Evolutionary conservation across 2,113 vertebrate species (phyloP).

Genomic region (Hypocryptadius cinnamomeus): DNA sequence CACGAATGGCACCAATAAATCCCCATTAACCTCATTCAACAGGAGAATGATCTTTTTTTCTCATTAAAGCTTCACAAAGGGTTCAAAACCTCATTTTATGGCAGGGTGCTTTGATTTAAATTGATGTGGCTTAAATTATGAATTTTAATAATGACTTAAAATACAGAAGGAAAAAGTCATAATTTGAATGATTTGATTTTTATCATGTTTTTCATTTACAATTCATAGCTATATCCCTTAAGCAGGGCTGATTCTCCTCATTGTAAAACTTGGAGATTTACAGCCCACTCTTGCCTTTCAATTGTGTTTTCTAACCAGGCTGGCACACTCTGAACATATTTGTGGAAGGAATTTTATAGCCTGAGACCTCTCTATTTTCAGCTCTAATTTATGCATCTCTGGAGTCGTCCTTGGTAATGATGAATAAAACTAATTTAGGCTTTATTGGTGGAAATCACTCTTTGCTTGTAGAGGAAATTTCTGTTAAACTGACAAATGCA

Average conservation of each 20-base stretch:
- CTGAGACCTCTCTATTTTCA: not conserved
- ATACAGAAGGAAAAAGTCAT: not conserved
- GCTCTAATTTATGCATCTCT: not conserved
- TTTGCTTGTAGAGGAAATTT: not conserved
- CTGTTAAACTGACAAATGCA: not conserved
- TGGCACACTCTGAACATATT: not conserved
- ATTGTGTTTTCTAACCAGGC: not conserved
- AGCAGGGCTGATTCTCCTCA: not conserved
- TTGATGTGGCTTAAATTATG: not conserved
- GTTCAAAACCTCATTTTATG: slow-evolving; percentile 4
- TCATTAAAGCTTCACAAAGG: slow-evolving; percentile 26
- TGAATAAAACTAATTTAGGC: not conserved
- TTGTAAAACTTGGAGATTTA: not conserved
- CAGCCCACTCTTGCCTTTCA: not conserved
- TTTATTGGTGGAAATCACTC: not conserved
- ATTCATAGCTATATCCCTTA: not conserved
- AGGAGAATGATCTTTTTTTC: not conserved
- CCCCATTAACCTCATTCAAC: not conserved
- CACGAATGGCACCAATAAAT: not conserved
- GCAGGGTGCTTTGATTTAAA: slow-evolving; percentile 30
- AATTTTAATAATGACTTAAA: slow-evolving; percentile 14
- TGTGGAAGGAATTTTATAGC: not conserved
- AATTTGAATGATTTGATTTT: slow-evolving; percentile 23
- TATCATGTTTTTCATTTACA: slow-evolving; percentile 21
- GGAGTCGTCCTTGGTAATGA: not conserved